phyloP scores from a whole-genome alignment of 2,888 invertebrate species.

The Pimpla rufipes region DNA sequence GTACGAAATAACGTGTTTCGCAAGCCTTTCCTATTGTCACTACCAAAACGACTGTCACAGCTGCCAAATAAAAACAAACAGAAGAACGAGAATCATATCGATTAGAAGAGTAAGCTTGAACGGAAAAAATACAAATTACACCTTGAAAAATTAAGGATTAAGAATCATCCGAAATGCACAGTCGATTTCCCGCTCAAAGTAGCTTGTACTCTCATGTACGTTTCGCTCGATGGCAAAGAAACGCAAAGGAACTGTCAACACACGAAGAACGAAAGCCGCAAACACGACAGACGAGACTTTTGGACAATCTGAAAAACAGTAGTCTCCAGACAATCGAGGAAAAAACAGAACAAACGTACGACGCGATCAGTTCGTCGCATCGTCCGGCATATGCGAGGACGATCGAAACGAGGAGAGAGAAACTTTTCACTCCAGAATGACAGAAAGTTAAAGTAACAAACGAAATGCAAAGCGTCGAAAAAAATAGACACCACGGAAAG shows the following conservation, averaged over 20 bases:
- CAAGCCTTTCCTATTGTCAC: constrained; percentile 58
- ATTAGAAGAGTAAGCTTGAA: constrained; percentile 35
- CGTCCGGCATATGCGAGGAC: constrained; percentile 58
- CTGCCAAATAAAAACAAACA: constrained; percentile 57
- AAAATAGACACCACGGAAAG: constrained; percentile 63
- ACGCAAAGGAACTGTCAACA: background rate
- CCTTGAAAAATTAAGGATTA: background rate
- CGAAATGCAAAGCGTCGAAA: constrained; percentile 54
- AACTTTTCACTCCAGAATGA: constrained; percentile 28
- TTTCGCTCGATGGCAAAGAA: constrained; percentile 37
- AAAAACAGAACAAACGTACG: constrained; percentile 10
- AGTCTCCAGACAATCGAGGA: constrained; percentile 10
- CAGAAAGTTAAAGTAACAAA: constrained; percentile 29
- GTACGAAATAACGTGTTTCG: constrained; percentile 43
- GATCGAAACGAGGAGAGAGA: constrained; percentile 57
- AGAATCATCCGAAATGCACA: constrained; percentile 37
- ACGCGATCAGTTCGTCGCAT: background rate
- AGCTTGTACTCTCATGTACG: constrained; percentile 45
- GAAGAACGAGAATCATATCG: constrained; percentile 30
- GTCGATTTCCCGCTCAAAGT: constrained; percentile 45
- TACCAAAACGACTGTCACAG: constrained; percentile 61
- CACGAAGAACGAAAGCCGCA: constrained; percentile 5
- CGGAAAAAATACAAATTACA: constrained; percentile 33
- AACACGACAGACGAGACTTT: background rate
- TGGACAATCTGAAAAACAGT: constrained; percentile 1